phyloP scores from a whole-genome alignment of 1,140 invertebrate genomes.

The Formica exsecta region DNA sequence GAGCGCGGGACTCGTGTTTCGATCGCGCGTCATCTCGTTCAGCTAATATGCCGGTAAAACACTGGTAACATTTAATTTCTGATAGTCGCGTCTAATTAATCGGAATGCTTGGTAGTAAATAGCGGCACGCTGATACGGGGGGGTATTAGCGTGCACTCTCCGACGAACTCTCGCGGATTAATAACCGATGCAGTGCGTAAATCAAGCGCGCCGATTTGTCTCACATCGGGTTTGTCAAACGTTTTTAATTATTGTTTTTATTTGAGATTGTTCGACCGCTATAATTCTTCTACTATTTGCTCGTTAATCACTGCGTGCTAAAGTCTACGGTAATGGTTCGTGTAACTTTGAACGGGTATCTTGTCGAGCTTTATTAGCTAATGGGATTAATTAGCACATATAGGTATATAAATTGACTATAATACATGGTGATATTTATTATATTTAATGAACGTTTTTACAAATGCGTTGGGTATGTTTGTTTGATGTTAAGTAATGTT shows the following conservation, averaged over 20 bases:
- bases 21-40: background rate
- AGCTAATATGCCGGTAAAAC: background rate
- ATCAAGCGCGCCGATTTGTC: conserved; percentile 47
- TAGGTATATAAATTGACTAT: background rate
- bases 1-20: background rate
- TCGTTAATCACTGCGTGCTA: conserved; percentile 33
- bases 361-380: conserved; percentile 45
- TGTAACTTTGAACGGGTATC: conserved; percentile 16
- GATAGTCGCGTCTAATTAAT: conserved; percentile 58
- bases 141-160: background rate
- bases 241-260: conserved; percentile 53
- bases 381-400: conserved; percentile 24
- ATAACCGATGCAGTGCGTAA: conserved; percentile 13
- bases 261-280: conserved; percentile 6
- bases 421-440: background rate
- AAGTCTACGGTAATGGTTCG: background rate
- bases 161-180: conserved; percentile 20
- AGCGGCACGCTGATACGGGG: background rate
- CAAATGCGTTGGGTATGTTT: background rate
- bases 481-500: background rate
- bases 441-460: background rate
- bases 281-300: conserved; percentile 44
- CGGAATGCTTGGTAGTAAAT: conserved; percentile 41
- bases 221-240: conserved; percentile 37
- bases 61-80: conserved; percentile 38